Conservation (phyloP, 2,113 vertebrate species). For the Pycnonotus jocosus region DNA sequence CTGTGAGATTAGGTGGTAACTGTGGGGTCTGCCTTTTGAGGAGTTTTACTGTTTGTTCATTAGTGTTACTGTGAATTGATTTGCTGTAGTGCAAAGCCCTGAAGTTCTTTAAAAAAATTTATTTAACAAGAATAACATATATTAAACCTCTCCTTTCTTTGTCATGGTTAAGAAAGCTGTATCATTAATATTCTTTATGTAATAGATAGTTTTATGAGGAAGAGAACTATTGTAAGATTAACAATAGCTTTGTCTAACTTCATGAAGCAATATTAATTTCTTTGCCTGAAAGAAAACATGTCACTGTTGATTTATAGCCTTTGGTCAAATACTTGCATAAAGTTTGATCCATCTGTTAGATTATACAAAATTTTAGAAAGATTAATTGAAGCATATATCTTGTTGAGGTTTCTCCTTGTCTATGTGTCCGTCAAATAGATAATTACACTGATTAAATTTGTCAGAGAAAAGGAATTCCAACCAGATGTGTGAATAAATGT, state of each 20-base stretch:
- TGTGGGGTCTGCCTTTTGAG: not conserved
- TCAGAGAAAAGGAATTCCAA: conserved; percentile 21
- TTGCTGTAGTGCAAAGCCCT: not conserved
- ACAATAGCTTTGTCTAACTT: conserved; percentile 9
- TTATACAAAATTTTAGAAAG: not conserved
- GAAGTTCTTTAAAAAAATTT: not conserved
- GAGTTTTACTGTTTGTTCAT: not conserved
- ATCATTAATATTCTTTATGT: not conserved
- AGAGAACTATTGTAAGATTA: not conserved
- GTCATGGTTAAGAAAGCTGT: not conserved
- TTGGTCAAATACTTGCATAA: conserved; percentile 7
- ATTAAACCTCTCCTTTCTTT: not conserved
- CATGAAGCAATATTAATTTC: conserved; percentile 27
- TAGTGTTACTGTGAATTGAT: not conserved
- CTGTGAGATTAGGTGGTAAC: not conserved
- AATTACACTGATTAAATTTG: conserved; percentile 31
- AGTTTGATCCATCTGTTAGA: conserved; percentile 36
- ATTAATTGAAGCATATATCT: conserved; percentile 26
- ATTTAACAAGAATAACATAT: not conserved
- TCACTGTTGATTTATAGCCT: conserved; percentile 34
- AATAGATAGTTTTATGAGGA: not conserved
- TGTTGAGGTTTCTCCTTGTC: conserved; percentile 25
- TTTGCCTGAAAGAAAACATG: conserved; percentile 23
- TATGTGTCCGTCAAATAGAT: conserved; percentile 12
- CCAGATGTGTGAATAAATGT: conserved; percentile 21